phyloP scores from a whole-genome alignment of 2,888 invertebrate species.

The Lamellibrachia columna region DNA sequence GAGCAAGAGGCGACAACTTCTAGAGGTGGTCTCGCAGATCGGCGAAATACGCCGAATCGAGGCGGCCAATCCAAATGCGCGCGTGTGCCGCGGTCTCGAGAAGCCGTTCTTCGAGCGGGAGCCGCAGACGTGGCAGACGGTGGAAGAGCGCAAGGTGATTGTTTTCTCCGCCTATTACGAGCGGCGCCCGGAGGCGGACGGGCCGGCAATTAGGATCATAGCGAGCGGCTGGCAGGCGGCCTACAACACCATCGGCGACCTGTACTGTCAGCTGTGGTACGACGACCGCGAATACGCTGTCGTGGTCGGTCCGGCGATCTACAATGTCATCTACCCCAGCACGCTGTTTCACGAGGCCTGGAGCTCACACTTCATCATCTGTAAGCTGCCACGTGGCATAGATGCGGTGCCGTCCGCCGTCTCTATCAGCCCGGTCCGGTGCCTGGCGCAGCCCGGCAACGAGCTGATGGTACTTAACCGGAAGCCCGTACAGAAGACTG shows the following conservation, averaged over 20 bases:
- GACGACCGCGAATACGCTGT: slow-evolving; percentile 20
- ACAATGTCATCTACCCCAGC: slow-evolving; percentile 38
- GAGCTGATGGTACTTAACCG: slow-evolving; percentile 35
- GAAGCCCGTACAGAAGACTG: slow-evolving; percentile 19
- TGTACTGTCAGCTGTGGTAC: slow-evolving; percentile 40
- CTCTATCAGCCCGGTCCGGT: slow-evolving; percentile 29
- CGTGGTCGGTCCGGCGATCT: slow-evolving; percentile 32
- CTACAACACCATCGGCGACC: slow-evolving; percentile 33
- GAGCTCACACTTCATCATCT: slow-evolving; percentile 38
- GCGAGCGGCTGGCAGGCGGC: slow-evolving; percentile 37
- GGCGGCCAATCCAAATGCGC: neutral
- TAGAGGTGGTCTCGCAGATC: neutral
- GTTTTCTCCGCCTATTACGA: slow-evolving; percentile 41
- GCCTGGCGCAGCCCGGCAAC: slow-evolving; percentile 25
- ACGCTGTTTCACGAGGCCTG: slow-evolving; percentile 35
- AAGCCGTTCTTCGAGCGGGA: slow-evolving; percentile 28
- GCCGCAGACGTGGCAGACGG: slow-evolving; percentile 35
- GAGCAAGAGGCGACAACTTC: neutral
- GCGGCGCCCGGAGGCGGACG: slow-evolving; percentile 27
- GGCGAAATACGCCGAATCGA: neutral
- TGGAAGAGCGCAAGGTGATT: slow-evolving; percentile 30
- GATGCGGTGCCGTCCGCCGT: slow-evolving; percentile 32
- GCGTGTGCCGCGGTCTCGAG: neutral
- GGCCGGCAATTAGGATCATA: slow-evolving; percentile 37
- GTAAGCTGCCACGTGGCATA: slow-evolving; percentile 29